Base-by-base conservation (phyloP, 2,113 vertebrate genomes). In the Aldabrachelys gigantea region DNA sequence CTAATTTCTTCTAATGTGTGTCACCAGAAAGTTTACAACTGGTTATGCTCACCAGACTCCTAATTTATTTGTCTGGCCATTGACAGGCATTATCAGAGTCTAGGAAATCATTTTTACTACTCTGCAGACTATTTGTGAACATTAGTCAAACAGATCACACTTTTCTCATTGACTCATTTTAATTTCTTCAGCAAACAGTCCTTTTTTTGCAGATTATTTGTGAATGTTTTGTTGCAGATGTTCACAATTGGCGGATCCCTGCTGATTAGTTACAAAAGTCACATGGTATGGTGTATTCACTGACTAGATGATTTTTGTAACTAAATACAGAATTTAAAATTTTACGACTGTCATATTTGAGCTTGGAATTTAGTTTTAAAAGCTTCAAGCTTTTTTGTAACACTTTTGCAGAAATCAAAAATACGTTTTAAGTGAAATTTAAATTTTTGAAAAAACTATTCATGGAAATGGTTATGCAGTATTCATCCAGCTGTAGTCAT, bases 371-470 rank as follows among this genome's bases (percentile, higher is more conserved):
- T 27, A 78, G 38, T 69, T 69, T 69, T 47, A 7, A 78, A 47
- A 78, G 24, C 11, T 47, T 27, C 41, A 78, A 16, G 11, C 4
- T 78, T 47, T 78, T 92, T 82, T 85, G 69, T 84, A 3, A 3
- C 10, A 35, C 83, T 87, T 25, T 82, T 84, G 38, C 44, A 87
- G 82, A 90, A 94, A 93, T 59, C 41, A 91, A 91, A 91, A 9
- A 27, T 4, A 52, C 3, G 19, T 31, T 75, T 25, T 14, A 44
- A 59, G 52, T 38, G 10, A 84, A 85, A 89, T 75, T 13, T 62
- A 65, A 49, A 86, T 87, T 89, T 75, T 14, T 5, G 22, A 41
- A 0, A 85, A 72, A 84, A 52, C 49, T 72, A 59, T 47, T 59
- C 24, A 53, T 53, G 89, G 54, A 35, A 82, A 83, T 9, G 10